These are phyloP conservation scores for Mechanitis mazaeus DNA, from an alignment of 2,888 invertebrate species.

Conservation along the genomic window DNA sequence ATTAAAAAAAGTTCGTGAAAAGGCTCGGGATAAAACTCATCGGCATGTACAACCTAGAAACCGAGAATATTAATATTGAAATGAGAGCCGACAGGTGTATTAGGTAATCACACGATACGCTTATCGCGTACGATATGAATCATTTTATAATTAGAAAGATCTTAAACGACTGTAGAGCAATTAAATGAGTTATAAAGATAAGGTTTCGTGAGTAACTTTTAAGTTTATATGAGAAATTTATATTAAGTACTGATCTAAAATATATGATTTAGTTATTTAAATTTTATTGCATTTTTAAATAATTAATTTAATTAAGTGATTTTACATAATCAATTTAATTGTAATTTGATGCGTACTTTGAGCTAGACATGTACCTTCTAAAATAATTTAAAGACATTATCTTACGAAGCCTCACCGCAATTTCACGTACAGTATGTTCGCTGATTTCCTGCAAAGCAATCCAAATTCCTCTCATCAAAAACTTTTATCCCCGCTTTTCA, in stretches of 20 bases:
- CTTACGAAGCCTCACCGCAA: conserved; percentile 17
- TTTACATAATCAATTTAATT: too few species aligned
- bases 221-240: too few species aligned
- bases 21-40: conserved; percentile 43
- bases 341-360: too few species aligned
- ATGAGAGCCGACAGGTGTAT: conserved; percentile 46
- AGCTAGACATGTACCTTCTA: too few species aligned
- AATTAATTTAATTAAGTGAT: too few species aligned
- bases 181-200: background rate
- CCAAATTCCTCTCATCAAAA: conserved; percentile 25
- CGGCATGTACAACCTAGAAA: conserved; percentile 41
- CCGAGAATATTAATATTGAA: conserved; percentile 62
- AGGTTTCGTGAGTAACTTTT: too few species aligned
- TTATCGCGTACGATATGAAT: conserved; percentile 32
- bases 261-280: too few species aligned
- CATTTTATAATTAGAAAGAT: conserved; percentile 6
- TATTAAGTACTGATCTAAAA: too few species aligned
- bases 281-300: too few species aligned
- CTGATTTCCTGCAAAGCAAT: conserved; percentile 21
- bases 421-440: conserved; percentile 22
- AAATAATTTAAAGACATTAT: background rate
- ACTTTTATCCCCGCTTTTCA: conserved; percentile 24
- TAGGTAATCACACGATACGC: conserved; percentile 36
- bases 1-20: conserved; percentile 40
- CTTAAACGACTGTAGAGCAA: background rate